Percentiles rank a stretch among this genome's conserved stretches.
Evolutionary conservation across 2,888 invertebrate species (phyloP).

Genomic region (Lamellibrachia satsuma): DNA sequence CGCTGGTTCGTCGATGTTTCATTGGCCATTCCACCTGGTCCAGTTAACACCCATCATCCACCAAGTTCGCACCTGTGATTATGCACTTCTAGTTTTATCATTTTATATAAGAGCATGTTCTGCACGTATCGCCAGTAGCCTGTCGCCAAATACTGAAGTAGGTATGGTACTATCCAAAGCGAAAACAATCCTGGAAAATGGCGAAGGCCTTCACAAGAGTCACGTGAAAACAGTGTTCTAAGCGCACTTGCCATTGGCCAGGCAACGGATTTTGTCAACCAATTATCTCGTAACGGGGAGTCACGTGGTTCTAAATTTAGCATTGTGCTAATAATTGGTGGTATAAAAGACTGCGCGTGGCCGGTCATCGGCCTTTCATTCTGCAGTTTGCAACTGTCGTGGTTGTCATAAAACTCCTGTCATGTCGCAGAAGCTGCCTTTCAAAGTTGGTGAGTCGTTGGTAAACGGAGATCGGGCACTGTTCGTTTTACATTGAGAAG

Average conservation of each 20-base stretch:
- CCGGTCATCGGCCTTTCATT: not conserved
- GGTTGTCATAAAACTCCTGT: not conserved
- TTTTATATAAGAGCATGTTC: no score
- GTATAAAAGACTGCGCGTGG: not conserved
- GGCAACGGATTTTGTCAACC: not conserved
- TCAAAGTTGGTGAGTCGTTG: conserved; percentile 55
- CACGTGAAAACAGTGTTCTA: not conserved
- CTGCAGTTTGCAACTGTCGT: not conserved
- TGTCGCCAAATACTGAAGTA: no score
- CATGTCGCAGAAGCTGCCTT: conserved; percentile 52
- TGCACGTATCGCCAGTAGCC: no score
- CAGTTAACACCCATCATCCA: no score
- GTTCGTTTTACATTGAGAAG: not conserved
- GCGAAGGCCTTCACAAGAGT: not conserved
- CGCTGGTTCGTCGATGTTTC: no score
- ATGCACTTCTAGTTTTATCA: no score
- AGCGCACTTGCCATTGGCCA: not conserved
- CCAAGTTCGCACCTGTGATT: no score
- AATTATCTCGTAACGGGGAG: not conserved
- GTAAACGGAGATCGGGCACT: not conserved
- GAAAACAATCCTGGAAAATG: not conserved
- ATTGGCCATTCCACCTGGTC: no score
- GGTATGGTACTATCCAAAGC: not conserved
- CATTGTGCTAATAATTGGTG: not conserved
- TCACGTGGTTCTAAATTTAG: conserved; percentile 3